Conservation (phyloP, 2,797 vertebrate species). For the Spinibarbus caldwelli region DNA sequence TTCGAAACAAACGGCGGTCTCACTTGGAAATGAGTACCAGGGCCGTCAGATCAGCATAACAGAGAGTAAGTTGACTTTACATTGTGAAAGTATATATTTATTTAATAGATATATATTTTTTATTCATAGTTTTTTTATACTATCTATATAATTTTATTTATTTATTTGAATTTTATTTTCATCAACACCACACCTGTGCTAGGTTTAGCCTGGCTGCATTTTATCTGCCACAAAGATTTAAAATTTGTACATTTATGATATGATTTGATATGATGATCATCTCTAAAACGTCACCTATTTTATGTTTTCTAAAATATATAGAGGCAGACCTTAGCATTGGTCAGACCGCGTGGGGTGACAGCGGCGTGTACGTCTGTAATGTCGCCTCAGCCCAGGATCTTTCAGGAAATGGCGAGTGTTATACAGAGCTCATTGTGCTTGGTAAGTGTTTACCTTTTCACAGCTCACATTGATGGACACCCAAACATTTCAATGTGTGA, state of each 20-base stretch:
- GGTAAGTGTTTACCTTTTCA: slow-evolving; percentile 75
- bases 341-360: slow-evolving; percentile 90
- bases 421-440: slow-evolving; percentile 86
- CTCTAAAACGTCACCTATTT: neutral
- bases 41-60: slow-evolving; percentile 85
- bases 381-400: slow-evolving; percentile 83
- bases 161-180: neutral
- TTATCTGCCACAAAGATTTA: neutral
- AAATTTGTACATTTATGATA: neutral
- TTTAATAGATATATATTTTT: too few relatives aligned
- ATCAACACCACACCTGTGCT: neutral
- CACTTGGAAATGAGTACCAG: slow-evolving; percentile 80
- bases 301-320: slow-evolving; percentile 56
- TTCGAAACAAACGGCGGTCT: slow-evolving; percentile 81
- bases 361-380: slow-evolving; percentile 86
- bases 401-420: slow-evolving; percentile 84
- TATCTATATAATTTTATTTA: neutral
- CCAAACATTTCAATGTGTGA: neutral
- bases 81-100: neutral
- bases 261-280: neutral
- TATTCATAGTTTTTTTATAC: neutral
- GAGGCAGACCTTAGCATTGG: slow-evolving; percentile 86
- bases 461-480: neutral
- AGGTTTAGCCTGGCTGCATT: neutral
- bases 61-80: slow-evolving; percentile 67